Evolutionary conservation across 2,797 vertebrate genomes (phyloP).

Genomic region (Valencia hispanica): DNA sequence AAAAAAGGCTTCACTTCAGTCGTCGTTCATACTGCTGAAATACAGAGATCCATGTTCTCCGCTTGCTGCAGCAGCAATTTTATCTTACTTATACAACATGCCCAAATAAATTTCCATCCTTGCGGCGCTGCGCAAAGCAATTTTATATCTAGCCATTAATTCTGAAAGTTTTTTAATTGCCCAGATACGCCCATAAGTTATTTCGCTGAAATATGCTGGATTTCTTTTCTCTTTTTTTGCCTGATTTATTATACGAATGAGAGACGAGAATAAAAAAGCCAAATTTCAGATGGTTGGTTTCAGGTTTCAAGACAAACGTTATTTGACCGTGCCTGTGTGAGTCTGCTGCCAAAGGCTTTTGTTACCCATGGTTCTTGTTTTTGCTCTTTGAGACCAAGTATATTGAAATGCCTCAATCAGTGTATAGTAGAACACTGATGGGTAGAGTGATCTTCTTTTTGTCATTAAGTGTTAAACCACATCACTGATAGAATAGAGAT

Average conservation of each 20-base stretch:
- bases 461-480: neutral
- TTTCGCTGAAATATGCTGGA: neutral
- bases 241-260: neutral
- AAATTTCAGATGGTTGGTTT: neutral
- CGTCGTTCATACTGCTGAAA: neutral
- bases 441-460: neutral
- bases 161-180: constrained; percentile 14
- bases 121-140: neutral
- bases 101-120: constrained; percentile 1
- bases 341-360: constrained; percentile 10
- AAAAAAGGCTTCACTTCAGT: neutral
- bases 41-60: neutral
- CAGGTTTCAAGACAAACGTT: constrained; percentile 6
- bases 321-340: constrained; percentile 28
- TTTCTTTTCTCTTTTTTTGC: neutral
- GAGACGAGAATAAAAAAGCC: neutral
- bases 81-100: neutral
- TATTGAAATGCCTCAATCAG: neutral
- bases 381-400: constrained; percentile 11
- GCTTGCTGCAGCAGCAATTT: neutral
- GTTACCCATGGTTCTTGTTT: neutral
- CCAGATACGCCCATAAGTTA: constrained; percentile 7
- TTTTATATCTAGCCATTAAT: constrained; percentile 27
- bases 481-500: neutral
- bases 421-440: neutral